Base-by-base conservation (phyloP, 2,888 invertebrate species). In the Heliconius ismenius region DNA sequence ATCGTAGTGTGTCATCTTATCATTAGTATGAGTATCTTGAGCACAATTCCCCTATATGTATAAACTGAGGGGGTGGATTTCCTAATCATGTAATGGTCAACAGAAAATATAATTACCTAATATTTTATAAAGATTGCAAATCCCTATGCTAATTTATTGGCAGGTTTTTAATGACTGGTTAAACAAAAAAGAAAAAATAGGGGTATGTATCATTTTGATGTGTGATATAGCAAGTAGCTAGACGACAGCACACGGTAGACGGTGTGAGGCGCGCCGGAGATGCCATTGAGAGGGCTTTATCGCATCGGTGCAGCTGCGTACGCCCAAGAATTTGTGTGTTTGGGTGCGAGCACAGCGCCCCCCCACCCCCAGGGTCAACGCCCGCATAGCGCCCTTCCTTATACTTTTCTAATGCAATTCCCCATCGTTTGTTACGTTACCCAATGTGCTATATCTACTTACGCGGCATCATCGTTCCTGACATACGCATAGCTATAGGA, bases 261-360 rank as follows among this genome's bases (percentile, higher is more conserved):
- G 73, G 73, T 74, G 75, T 73, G 70, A 84, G 85, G 84, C 88
- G 86, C 86, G 86, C 88, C 82, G 84, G 82, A 83, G 88, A 90
- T 89, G 87, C 90, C 89, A 86, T 86, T 85, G 84, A 86, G 86
- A 88, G 89, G 86, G 87, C 86, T 88, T 88, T 87, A 84, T 84
- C 73, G 79, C 82, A 75, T 75, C 80, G 76, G 86, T 85, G 86
- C 87, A 87, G 87, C 85, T 86, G 88, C 89, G 90, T 89, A 92
- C 91, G 92, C 91, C 87, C 86, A 90, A 89, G 88, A 90, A 92
- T 92, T 92, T 86, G 90, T 89, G 85, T 90, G 89, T 90, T 89
- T 86, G 86, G 86, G 86, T 84, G 86, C 81, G 81, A 74, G 79
- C 77, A 74, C 76, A 76, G 76, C 75, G 77, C 32, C 32, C 32